A percentile compares a stretch with the other conserved stretches of the same genome.
Conservation (phyloP, 2,797 vertebrate species). For the Syngnathus acus region DNA sequence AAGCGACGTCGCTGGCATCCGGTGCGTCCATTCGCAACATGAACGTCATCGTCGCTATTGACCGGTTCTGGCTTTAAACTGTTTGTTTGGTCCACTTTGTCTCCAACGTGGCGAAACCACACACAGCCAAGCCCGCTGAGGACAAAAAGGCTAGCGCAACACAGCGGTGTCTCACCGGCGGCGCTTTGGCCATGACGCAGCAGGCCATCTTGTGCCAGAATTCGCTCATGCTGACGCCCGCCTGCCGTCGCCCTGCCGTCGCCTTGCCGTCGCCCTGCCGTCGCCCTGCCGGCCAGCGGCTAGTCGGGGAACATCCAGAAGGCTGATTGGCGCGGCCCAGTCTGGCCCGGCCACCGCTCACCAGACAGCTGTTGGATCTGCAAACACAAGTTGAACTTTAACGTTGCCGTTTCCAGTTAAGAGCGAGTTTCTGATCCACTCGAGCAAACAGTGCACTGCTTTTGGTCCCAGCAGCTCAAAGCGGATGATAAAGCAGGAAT, state of each 20-base stretch:
- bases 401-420: too few species aligned
- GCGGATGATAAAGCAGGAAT: constrained; percentile 5
- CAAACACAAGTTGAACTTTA: neutral
- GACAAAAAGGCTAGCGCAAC: too few species aligned
- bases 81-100: neutral
- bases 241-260: constrained; percentile 1
- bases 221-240: constrained; percentile 76
- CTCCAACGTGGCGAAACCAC: too few species aligned
- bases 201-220: constrained; percentile 96
- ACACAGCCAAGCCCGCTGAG: too few species aligned
- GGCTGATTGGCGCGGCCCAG: neutral
- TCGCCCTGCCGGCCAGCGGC: constrained; percentile 16
- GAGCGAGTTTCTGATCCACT: too few species aligned
- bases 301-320: constrained; percentile 49
- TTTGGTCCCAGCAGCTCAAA: neutral
- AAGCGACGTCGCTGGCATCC: neutral
- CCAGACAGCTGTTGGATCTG: neutral
- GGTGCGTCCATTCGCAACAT: neutral
- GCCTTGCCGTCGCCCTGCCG: neutral
- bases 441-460: too few species aligned
- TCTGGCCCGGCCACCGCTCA: too few species aligned
- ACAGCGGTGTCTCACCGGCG: constrained; percentile 72
- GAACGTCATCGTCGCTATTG: neutral
- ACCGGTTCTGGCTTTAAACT: neutral
- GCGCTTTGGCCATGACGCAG: constrained; percentile 86